Evolutionary conservation across 2,797 vertebrate genomes (phyloP).

Genomic region (Phoeniculus purpureus): DNA sequence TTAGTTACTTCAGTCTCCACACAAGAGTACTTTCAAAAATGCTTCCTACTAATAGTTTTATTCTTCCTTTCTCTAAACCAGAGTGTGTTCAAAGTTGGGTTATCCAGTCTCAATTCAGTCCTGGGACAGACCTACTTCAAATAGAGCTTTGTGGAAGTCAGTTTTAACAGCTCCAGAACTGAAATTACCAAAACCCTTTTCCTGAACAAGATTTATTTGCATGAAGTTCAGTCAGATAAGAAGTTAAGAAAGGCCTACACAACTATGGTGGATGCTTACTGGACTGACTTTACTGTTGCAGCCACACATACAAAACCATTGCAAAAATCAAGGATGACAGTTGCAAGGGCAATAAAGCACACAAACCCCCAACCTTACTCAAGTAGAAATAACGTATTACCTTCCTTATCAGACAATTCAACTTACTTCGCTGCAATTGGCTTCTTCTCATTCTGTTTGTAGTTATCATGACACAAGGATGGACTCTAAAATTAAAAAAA

Average conservation of each 20-base stretch:
- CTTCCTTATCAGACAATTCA: neutral
- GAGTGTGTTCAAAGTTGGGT: neutral
- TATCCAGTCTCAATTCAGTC: neutral
- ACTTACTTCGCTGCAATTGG: conserved; percentile 80
- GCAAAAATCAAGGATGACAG: neutral
- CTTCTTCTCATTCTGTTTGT: conserved; percentile 79
- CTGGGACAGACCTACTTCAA: neutral
- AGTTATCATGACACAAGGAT: conserved; percentile 76
- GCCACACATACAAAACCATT: neutral
- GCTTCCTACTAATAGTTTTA: neutral
- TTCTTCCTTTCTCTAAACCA: neutral
- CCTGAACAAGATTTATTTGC: neutral
- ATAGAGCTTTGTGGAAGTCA: neutral
- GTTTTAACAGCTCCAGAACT: neutral
- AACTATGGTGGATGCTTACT: neutral
- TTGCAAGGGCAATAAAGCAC: neutral
- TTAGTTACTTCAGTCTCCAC: neutral
- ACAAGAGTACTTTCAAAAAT: neutral
- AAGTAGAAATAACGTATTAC: neutral
- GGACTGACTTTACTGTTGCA: neutral
- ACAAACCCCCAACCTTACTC: neutral
- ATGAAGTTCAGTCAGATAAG: neutral
- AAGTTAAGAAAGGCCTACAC: neutral
- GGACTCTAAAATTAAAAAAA: conserved; percentile 72
- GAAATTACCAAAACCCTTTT: neutral